Percentiles rank a stretch among this genome's conserved stretches.
These are phyloP conservation scores for Zaprionus taronus DNA, from an alignment of 1,140 invertebrate species.

Conservation along the genomic window DNA sequence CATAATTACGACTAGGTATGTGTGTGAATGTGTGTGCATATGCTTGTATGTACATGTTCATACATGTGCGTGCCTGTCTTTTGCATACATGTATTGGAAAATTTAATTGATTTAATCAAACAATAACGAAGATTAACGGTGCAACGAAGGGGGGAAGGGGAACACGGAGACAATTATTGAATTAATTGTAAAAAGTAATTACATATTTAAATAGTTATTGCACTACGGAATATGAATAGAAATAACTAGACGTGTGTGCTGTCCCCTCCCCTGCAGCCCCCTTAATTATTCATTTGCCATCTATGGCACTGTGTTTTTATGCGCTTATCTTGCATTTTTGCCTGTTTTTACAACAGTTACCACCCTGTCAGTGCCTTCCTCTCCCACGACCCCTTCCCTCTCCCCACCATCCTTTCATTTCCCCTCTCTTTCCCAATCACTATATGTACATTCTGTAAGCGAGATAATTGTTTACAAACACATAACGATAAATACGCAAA, in stretches of 20 bases:
- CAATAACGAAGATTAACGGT: slow-evolving; percentile 56
- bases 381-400: neutral
- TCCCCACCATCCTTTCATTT: neutral
- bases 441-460: slow-evolving; percentile 28
- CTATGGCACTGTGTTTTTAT: neutral
- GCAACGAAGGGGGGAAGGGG: no score
- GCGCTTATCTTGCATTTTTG: neutral
- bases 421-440: neutral
- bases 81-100: slow-evolving; percentile 31
- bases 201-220: slow-evolving; percentile 3
- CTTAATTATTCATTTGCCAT: neutral
- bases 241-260: neutral
- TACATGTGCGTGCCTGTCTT: slow-evolving; percentile 11
- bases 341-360: neutral
- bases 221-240: neutral
- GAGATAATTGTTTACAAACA: slow-evolving; percentile 48
- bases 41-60: slow-evolving; percentile 5
- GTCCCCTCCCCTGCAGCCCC: neutral
- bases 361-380: neutral
- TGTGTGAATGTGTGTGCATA: neutral
- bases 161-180: neutral
- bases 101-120: slow-evolving; percentile 67
- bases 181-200: slow-evolving; percentile 7
- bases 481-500: slow-evolving; percentile 50
- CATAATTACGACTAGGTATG: slow-evolving; percentile 43